Conservation (phyloP, 2,113 vertebrate genomes). For the Corythoichthys haematopterus region DNA sequence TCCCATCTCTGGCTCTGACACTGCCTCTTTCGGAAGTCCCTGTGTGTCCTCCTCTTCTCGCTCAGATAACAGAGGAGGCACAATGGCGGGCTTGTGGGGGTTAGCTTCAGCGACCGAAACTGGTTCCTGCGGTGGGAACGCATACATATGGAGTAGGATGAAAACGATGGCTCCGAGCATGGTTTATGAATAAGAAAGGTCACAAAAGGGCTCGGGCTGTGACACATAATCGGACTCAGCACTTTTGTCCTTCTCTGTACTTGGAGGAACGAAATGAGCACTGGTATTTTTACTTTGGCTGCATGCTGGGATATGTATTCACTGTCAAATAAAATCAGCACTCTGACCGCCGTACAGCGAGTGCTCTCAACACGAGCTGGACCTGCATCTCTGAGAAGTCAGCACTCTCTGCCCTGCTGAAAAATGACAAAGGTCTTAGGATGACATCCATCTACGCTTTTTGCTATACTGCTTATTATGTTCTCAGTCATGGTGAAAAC, state of each 20-base stretch:
- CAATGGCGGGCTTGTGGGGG: slow-evolving; percentile 54
- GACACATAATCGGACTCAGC: slow-evolving; percentile 55
- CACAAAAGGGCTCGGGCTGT: slow-evolving; percentile 43
- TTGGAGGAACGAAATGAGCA: slow-evolving; percentile 29
- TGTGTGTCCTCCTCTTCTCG: slow-evolving; percentile 43
- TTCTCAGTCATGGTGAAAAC: background rate
- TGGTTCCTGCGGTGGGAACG: slow-evolving; percentile 36
- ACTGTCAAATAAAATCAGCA: slow-evolving; percentile 49
- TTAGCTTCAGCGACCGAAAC: slow-evolving; percentile 44
- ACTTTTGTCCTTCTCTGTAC: slow-evolving; percentile 28
- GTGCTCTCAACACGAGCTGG: slow-evolving; percentile 24
- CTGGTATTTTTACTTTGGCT: slow-evolving; percentile 34
- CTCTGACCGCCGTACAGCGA: slow-evolving; percentile 34
- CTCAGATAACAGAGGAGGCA: slow-evolving; percentile 45
- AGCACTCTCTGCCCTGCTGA: slow-evolving; percentile 11
- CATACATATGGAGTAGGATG: slow-evolving; percentile 67
- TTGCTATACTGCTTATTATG: background rate
- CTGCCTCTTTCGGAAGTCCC: slow-evolving; percentile 39
- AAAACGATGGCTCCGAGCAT: slow-evolving; percentile 45
- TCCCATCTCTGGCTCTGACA: slow-evolving; percentile 25
- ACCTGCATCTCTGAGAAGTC: slow-evolving; percentile 17
- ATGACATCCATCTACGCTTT: background rate
- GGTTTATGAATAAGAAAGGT: slow-evolving; percentile 60
- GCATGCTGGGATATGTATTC: slow-evolving; percentile 30
- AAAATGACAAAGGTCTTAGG: slow-evolving; percentile 11